Conservation (phyloP, 2,113 vertebrate species). For the Myiagra hebetior region DNA sequence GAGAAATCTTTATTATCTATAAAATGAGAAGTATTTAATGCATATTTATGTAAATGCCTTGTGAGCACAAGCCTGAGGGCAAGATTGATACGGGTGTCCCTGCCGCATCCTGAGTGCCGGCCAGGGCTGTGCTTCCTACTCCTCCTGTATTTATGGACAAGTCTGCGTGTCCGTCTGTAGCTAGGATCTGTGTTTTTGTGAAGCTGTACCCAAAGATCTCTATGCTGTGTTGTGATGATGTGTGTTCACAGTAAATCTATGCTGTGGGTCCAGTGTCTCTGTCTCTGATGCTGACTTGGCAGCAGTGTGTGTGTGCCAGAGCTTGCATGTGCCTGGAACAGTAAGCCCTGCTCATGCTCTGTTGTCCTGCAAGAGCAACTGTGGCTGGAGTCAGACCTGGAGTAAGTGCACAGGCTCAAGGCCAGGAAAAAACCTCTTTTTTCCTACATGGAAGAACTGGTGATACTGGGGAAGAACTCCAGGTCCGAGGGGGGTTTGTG, state of each 20-base stretch:
- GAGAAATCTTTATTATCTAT: constrained; percentile 70
- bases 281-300: neutral
- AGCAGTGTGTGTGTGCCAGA: neutral
- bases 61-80: constrained; percentile 49
- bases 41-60: constrained; percentile 48
- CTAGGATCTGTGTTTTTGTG: constrained; percentile 28
- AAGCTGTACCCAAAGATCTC: constrained; percentile 65
- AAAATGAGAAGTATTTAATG: constrained; percentile 64
- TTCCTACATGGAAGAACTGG: neutral
- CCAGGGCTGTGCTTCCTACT: constrained; percentile 6
- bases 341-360: neutral
- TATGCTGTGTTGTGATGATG: constrained; percentile 1
- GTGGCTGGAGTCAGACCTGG: neutral
- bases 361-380: neutral
- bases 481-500: neutral
- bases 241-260: constrained; percentile 54
- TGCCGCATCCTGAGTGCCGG: neutral
- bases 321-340: neutral
- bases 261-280: neutral
- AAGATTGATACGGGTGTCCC: neutral
- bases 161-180: constrained; percentile 38
- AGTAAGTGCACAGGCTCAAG: neutral
- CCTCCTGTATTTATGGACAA: constrained; percentile 21
- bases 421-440: neutral
- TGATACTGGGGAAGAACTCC: neutral